These are phyloP conservation scores for Tenebrosternarchus preto DNA, from an alignment of 2,113 vertebrate genomes.

Conservation along the genomic window DNA sequence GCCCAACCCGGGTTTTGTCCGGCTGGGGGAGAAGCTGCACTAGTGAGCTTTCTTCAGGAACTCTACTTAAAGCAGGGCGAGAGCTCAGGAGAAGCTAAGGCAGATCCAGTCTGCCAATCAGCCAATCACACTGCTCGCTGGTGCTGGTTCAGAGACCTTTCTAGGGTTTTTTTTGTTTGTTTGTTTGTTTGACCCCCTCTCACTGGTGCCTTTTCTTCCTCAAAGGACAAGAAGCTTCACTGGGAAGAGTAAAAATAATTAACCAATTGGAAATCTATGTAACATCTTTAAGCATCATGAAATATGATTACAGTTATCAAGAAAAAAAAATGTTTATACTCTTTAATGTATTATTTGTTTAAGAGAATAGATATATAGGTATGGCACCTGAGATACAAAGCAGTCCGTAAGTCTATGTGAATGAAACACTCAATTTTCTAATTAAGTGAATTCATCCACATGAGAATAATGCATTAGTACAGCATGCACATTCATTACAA, in stretches of 20 bases:
- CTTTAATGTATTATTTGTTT: conserved; percentile 24
- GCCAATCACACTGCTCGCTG: background rate
- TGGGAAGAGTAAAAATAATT: conserved; percentile 17
- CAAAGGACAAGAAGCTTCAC: background rate
- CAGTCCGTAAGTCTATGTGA: conserved; percentile 13
- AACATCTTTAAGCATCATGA: background rate
- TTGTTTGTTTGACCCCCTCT: background rate
- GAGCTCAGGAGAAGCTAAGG: conserved; percentile 10
- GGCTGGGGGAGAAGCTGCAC: background rate
- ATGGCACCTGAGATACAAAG: conserved; percentile 35
- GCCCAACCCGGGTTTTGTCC: background rate
- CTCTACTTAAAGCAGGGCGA: conserved; percentile 27
- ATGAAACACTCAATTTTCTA: background rate
- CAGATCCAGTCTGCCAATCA: background rate
- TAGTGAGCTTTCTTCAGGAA: background rate
- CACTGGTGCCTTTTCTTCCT: background rate
- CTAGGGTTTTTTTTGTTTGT: too few relatives aligned
- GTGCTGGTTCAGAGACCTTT: background rate
- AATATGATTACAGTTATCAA: conserved; percentile 25
- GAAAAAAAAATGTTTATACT: background rate
- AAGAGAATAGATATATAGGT: conserved; percentile 23
- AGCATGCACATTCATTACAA: conserved; percentile 37
- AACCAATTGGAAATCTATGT: conserved; percentile 3
- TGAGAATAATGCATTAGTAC: conserved; percentile 23
- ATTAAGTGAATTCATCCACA: background rate